Evolutionary conservation across 2,888 invertebrate genomes (phyloP), one percentile per base, ranked within the genome.

Genomic region (Schrankia costaestrigalis): DNA sequence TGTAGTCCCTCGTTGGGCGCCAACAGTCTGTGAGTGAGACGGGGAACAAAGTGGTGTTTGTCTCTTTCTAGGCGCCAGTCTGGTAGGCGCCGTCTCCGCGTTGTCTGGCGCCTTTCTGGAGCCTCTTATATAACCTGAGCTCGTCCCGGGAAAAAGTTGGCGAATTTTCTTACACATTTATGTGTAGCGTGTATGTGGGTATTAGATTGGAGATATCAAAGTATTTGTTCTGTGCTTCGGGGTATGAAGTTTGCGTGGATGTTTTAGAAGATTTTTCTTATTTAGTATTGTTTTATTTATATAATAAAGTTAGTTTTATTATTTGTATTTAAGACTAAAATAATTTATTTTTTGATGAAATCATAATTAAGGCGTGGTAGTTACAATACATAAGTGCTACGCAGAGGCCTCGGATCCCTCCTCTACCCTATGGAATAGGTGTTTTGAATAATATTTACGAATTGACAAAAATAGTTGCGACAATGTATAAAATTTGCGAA

Each of bases 61-160:
- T 72, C 71, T 58, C 63, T 23, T 51, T 71, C 65, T 35, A 60
- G 75, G 89, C 89, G 90, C 90, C 90, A 85, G 89, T 66, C 88
- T 71, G 79, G 57, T 81, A 75, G 90, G 89, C 89, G 89, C 89
- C 90, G 81, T 73, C 72, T 78, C 61, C 53, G 54, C 51, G 51
- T 47, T 55, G 80, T 78, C 79, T 78, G 71, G 52, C 79, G 80
- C 64, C 80, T 51, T 45, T 30, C 38, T 59, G 79, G 80, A 78
- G 80, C 80, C 79, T 8, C 58, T 81, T 82, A 81, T 60, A 72
- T 78, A 82, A 83, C 70, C 59, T 56, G 66, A 40, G 49, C 47
- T 35, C 40, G 34, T 38, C 46, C 61, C 58, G 46, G 56, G 52
- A 10, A 54, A 38, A 27, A 37, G 30, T 37, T 38, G 18, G 41